A percentile compares a stretch with the other conserved stretches of the same genome.
Evolutionary conservation across 1,140 invertebrate genomes (phyloP).

Genomic region (Cydia amplana): DNA sequence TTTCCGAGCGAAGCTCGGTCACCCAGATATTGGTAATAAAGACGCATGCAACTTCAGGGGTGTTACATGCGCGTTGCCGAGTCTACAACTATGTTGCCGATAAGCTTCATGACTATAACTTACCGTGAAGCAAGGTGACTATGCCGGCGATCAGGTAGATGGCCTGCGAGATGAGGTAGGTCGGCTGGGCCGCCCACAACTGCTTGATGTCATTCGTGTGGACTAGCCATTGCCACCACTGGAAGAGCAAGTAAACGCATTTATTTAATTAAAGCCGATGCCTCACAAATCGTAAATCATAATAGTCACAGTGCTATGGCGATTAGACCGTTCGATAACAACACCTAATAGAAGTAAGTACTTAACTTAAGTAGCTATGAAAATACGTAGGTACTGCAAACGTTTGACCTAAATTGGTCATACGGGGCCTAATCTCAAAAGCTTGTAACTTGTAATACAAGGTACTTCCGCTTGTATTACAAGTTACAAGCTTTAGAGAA

Average conservation of each 20-base stretch:
- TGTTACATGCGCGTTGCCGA: too few relatives aligned
- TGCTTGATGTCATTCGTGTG: constrained; percentile 69
- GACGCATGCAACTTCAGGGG: too few relatives aligned
- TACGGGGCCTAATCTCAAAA: too few relatives aligned
- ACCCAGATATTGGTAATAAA: too few relatives aligned
- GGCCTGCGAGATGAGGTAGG: constrained; percentile 81
- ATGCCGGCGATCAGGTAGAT: constrained; percentile 79
- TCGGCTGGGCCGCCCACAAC: constrained; percentile 81
- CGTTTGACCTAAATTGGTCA: background rate
- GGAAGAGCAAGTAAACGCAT: constrained; percentile 38
- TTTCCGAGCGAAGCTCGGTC: too few relatives aligned
- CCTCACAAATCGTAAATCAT: constrained; percentile 4
- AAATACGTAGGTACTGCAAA: background rate
- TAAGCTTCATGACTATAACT: constrained; percentile 37
- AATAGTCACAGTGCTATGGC: background rate
- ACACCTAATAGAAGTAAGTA: background rate
- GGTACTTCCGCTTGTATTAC: too few relatives aligned
- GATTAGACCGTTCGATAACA: background rate
- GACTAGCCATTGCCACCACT: constrained; percentile 82
- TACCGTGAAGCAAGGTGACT: constrained; percentile 81
- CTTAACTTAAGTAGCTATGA: background rate
- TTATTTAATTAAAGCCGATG: constrained; percentile 4
- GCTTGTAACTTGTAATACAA: too few relatives aligned
- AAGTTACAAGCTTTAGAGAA: too few relatives aligned
- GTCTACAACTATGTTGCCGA: too few relatives aligned